Base-by-base conservation (phyloP, 2,888 invertebrate species). In the Furcula furcula region DNA sequence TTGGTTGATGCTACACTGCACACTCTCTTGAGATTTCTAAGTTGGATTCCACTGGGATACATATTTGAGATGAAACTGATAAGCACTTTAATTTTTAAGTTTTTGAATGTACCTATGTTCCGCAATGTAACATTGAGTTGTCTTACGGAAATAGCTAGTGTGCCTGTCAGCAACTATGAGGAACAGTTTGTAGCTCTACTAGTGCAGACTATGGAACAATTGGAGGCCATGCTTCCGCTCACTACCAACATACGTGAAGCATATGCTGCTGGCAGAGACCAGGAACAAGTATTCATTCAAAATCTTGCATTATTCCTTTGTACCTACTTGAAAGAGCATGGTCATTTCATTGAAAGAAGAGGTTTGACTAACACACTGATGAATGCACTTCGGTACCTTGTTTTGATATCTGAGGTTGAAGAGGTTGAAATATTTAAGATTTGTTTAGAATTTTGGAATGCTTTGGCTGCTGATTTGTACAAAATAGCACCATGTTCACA, bases 391-490 rank as follows among this genome's bases (percentile, higher is more conserved):
- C 93, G 94, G 53, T 97, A 97, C 74, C 91, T 97, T 55, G 95
- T 97, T 5, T 89, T 97, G 65, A 97, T 97, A 76, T 99, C 98
- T 7, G 97, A 98, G 88, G 99, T 99, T 2, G 99, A 99, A 56
- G 99, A 99, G 76, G 97, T 98, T 0, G 99, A 99, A 89, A 98
- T 99, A 46, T 99, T 99, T 80, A 99, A 99, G 90, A 99, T 99
- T 53, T 99, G 99, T 70, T 89, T 99, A 48, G 99, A 99, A 77
- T 99, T 98, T 84, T 99, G 99, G 99, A 98, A 98, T 85, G 93
- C 94, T 42, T 89, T 99, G 46, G 94, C 97, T 15, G 93, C 96
- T 40, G 97, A 98, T 76, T 90, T 99, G 57, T 99, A 99, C 76
- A 93, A 95, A 70, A 95, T 97, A 68, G 93, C 93, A 62, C 95